Evolutionary conservation across 2,888 invertebrate genomes (phyloP), one percentile per base, ranked within the genome.

Genomic region (Rhingia campestris): DNA sequence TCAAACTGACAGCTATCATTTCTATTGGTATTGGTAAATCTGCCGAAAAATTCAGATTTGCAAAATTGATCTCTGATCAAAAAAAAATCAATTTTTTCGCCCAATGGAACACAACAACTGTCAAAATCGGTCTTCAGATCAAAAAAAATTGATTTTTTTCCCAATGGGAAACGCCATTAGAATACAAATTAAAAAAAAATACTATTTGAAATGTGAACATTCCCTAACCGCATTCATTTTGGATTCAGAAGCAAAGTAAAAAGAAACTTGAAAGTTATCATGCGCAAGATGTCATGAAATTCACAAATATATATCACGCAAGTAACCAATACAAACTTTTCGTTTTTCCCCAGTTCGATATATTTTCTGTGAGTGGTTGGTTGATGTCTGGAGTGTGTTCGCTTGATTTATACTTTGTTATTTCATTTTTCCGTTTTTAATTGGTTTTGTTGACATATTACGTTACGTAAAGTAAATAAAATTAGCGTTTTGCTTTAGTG

Each of bases 391-490:
- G 14, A 4, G 69, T 56, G 58, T 7, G 54, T 10, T 49, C 5
- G 41, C 51, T 54, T 47, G 10, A 2, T 43, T 69, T 75, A 12
- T 61, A n/a, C 70, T 81, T 54, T 49, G 33, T 64, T 58, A 39
- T 82, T 73, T 73, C 61, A 58, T 73, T 77, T 75, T 37, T 22
- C 22, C 22, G 22, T 43, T 37, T 54, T 45, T 59, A 32, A 66
- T 51, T 54, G 4, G 61, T 54, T 73, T 73, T 79, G 77, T 82
- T 79, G 79, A 82, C 79, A 79, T 69, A 61, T 58, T 56, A 45
- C 41, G 39, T 79, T 73, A 58, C 67, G 67, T 67, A 77, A 76
- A 81, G 12, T 14, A 72, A 67, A 9, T 43, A 41, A 33, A 63
- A 56, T 69, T 56, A 47, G 56, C 56, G 35, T 35, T 35, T 69